phyloP scores from a whole-genome alignment of 2,797 vertebrate species.

The Miichthys miiuy region DNA sequence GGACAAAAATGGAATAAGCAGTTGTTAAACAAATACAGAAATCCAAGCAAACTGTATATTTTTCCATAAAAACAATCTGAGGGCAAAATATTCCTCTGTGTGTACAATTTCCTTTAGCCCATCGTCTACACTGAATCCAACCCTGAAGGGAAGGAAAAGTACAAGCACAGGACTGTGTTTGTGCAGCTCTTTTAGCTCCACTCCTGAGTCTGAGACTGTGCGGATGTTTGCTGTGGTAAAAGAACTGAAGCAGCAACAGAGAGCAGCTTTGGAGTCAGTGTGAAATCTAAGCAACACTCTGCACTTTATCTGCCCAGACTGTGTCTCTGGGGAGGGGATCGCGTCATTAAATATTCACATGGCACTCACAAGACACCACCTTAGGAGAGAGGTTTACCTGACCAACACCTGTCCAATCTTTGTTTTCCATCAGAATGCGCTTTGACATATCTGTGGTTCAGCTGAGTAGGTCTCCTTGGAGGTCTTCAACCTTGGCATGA shows the following conservation, averaged over 20 bases:
- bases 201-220: constrained; percentile 32
- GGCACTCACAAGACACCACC: constrained; percentile 65
- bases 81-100: constrained; percentile 15
- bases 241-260: constrained; percentile 46
- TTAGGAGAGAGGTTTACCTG: constrained; percentile 65
- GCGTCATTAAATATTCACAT: constrained; percentile 74
- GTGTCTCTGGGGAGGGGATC: constrained; percentile 48
- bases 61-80: neutral
- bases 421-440: constrained; percentile 60
- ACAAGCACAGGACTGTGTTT: constrained; percentile 27
- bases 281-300: constrained; percentile 61
- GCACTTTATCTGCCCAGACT: constrained; percentile 63
- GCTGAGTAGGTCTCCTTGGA: constrained; percentile 50
- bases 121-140: constrained; percentile 8
- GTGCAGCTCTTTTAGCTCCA: constrained; percentile 26
- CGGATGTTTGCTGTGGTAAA: constrained; percentile 53
- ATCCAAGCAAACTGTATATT: neutral
- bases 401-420: constrained; percentile 70
- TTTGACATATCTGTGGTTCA: constrained; percentile 54
- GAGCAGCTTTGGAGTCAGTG: constrained; percentile 58
- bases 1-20: constrained; percentile 16
- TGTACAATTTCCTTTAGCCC: neutral
- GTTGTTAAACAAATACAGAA: neutral
- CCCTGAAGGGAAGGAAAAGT: constrained; percentile 33
- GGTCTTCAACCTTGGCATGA: constrained; percentile 37